Conservation (phyloP, 2,888 invertebrate genomes). For the Oxycera nigricornis region DNA sequence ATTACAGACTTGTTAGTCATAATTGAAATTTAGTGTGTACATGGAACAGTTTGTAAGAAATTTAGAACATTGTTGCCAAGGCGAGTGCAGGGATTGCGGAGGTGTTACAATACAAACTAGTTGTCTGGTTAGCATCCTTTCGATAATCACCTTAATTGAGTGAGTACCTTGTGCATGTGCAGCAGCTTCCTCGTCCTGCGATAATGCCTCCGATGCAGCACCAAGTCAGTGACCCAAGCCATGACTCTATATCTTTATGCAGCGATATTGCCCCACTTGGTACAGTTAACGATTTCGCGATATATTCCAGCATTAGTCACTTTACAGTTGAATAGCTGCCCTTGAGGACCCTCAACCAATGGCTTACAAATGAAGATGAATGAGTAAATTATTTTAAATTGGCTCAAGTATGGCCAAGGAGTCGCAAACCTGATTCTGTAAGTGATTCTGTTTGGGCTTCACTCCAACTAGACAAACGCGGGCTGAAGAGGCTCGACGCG, state of each 20-base stretch:
- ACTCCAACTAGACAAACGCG: neutral
- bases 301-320: slow-evolving; percentile 2
- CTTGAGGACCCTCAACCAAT: slow-evolving; percentile 21
- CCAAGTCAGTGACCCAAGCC: neutral
- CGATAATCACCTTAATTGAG: neutral
- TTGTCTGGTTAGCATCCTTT: neutral
- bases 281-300: neutral
- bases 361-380: slow-evolving; percentile 45
- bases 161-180: neutral
- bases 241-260: neutral
- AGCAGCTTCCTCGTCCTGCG: neutral
- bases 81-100: neutral
- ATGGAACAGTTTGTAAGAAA: neutral
- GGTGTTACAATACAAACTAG: neutral
- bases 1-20: neutral
- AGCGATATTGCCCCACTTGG: neutral
- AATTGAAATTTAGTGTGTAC: neutral
- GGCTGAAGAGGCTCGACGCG: neutral
- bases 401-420: slow-evolving; percentile 26
- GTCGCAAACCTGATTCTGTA: slow-evolving; percentile 20
- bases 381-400: slow-evolving; percentile 47
- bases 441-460: slow-evolving; percentile 11
- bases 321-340: slow-evolving; percentile 19
- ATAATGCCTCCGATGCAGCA: neutral
- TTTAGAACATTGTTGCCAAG: neutral